Percentiles rank a stretch among this genome's conserved stretches.
These are phyloP conservation scores for Oreohelix idahoensis DNA, from an alignment of 1,140 invertebrate genomes.

Conservation along the genomic window DNA sequence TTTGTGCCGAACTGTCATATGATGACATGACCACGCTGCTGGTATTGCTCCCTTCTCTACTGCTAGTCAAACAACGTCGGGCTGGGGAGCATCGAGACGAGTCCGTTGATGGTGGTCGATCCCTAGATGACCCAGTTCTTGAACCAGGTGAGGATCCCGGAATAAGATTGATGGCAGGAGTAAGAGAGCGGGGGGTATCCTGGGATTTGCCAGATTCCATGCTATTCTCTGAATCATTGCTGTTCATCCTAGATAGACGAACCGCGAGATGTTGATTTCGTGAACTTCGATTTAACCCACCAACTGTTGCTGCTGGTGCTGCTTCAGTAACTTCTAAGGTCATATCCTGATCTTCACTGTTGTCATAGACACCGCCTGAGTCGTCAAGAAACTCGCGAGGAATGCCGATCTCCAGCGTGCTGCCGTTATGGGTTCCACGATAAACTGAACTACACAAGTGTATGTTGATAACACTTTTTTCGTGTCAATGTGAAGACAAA, in stretches of 20 bases:
- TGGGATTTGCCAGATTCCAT: not conserved
- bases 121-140: not conserved
- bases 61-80: not conserved
- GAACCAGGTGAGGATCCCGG: not conserved
- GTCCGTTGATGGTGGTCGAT: not conserved
- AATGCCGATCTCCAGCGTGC: slow-evolving; percentile 22
- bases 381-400: slow-evolving; percentile 13
- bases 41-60: not conserved
- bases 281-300: not conserved
- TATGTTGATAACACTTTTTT: too few species aligned
- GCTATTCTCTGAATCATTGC: slow-evolving; percentile 40
- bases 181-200: not conserved
- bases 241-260: slow-evolving; percentile 28
- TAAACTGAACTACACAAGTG: too few species aligned
- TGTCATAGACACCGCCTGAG: not conserved
- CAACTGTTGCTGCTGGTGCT: not conserved
- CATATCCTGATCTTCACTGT: slow-evolving; percentile 9
- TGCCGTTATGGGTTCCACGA: not conserved
- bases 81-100: not conserved
- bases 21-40: not conserved
- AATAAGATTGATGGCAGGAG: not conserved
- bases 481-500: too few species aligned
- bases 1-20: not conserved
- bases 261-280: not conserved
- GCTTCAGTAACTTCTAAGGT: not conserved